phyloP scores from a whole-genome alignment of 1,140 invertebrate species.

The Bombyx mori region ASM3026992v2 NC_085123.1:4639501-4640000 shows the following conservation, averaged over 20 bases:
- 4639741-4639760: neutral
- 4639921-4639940: constrained; percentile 25
- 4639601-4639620: no score
- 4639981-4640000: constrained; percentile 20
- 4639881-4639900: constrained; percentile 17
- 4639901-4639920: constrained; percentile 4
- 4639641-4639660: no score
- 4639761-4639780: constrained; percentile 3
- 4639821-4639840: constrained; percentile 8
- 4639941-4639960: constrained; percentile 21
- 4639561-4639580: no score
- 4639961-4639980: constrained; percentile 32
- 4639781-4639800: constrained; percentile 1
- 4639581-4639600: no score
- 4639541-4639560: no score
- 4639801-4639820: constrained; percentile 7
- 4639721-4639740: neutral
- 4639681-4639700: no score
- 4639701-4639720: no score
- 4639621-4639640: no score
- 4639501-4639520: no score
- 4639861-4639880: constrained; percentile 16
- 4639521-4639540: no score
- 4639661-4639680: no score
- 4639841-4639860: constrained; percentile 14